phyloP scores from a whole-genome alignment of 1,140 invertebrate species.

The Drosophila parvula region DNA sequence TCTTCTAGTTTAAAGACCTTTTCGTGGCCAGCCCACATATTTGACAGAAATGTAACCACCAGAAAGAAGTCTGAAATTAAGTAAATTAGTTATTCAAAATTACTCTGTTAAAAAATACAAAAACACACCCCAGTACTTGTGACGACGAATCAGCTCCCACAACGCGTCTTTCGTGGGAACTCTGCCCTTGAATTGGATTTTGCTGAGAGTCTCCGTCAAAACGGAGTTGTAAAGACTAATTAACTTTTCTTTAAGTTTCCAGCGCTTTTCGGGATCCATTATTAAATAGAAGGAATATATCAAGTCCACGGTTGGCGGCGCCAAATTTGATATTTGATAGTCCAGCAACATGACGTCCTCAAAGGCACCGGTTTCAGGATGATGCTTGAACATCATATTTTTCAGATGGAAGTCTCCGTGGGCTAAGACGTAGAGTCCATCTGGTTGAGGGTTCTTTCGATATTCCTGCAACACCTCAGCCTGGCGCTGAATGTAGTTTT shows the following conservation, averaged over 20 bases:
- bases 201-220: neutral
- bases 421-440: constrained; percentile 47
- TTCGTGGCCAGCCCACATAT: neutral
- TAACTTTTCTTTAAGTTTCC: neutral
- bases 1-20: neutral
- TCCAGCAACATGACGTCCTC: constrained; percentile 66
- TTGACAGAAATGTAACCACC: neutral
- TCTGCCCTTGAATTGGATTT: neutral
- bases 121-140: neutral
- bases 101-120: neutral
- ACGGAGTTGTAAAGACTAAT: neutral
- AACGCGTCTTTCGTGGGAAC: neutral
- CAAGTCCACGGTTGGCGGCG: constrained; percentile 47
- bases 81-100: neutral
- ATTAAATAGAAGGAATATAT: constrained; percentile 47
- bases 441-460: constrained; percentile 17
- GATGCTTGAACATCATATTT: constrained; percentile 69
- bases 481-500: constrained; percentile 6
- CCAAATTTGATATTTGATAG: constrained; percentile 54
- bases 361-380: constrained; percentile 12
- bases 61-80: neutral
- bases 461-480: constrained; percentile 37
- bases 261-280: neutral
- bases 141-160: neutral
- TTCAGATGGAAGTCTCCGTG: constrained; percentile 68